phyloP scores from a whole-genome alignment of 2,113 vertebrate species.

The Scomber colias region DNA sequence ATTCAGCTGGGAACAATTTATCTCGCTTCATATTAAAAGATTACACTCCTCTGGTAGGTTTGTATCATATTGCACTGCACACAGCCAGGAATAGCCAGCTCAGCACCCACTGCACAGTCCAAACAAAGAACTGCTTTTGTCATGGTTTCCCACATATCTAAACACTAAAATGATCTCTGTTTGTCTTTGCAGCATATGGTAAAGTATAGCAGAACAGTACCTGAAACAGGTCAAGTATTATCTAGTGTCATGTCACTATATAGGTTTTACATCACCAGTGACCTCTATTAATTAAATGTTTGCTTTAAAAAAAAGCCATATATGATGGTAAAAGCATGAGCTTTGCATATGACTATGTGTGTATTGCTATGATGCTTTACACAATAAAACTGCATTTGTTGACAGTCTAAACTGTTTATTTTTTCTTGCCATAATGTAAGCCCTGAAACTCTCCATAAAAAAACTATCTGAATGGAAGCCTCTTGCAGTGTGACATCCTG shows the following conservation, averaged over 20 bases:
- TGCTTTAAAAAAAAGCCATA: not conserved
- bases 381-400: not conserved
- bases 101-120: conserved; percentile 13
- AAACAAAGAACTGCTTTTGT: conserved; percentile 5
- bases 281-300: not conserved
- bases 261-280: not conserved
- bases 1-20: conserved; percentile 44
- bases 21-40: conserved; percentile 54
- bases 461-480: not conserved
- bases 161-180: not conserved
- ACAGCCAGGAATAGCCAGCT: conserved; percentile 18
- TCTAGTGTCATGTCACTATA: not conserved
- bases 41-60: conserved; percentile 27
- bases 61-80: conserved; percentile 52
- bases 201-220: not conserved
- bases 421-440: not conserved
- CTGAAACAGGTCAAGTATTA: no score
- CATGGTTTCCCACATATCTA: conserved; percentile 21
- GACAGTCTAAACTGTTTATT: not conserved
- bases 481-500: not conserved
- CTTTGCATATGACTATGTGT: not conserved
- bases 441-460: not conserved
- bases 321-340: not conserved
- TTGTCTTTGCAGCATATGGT: not conserved
- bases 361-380: not conserved